These are phyloP conservation scores for Lasiommata megera DNA, from an alignment of 2,888 invertebrate species.

Conservation along the genomic window DNA sequence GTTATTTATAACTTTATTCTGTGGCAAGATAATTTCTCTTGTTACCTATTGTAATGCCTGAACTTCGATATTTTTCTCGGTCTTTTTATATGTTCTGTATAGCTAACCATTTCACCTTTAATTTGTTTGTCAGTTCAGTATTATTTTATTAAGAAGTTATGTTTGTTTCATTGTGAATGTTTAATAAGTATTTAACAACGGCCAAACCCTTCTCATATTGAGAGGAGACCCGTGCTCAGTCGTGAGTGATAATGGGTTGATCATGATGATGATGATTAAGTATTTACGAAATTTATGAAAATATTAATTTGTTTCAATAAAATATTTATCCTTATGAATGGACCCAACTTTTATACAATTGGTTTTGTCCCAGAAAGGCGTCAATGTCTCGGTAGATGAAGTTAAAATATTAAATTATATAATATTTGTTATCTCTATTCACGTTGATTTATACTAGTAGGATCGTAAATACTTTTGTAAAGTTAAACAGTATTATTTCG, in stretches of 20 bases:
- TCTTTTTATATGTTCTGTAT: background rate
- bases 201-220: too few relatives aligned
- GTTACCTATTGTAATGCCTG: background rate
- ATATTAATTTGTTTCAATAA: too few relatives aligned
- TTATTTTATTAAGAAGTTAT: background rate
- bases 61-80: conserved; percentile 3
- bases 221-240: too few relatives aligned
- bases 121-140: background rate
- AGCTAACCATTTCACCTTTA: background rate
- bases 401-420: background rate
- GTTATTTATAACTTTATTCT: conserved; percentile 39
- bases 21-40: conserved; percentile 10
- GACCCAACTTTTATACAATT: background rate
- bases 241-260: too few relatives aligned
- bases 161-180: too few relatives aligned
- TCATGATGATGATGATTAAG: too few relatives aligned
- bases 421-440: conserved; percentile 24
- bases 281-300: too few relatives aligned
- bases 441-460: conserved; percentile 31
- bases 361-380: background rate
- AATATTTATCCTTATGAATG: too few relatives aligned
- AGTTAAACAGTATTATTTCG: conserved; percentile 40
- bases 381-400: background rate
- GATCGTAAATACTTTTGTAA: conserved; percentile 37
- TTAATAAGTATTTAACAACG: too few relatives aligned